These are phyloP conservation scores for Heliconius nattereri DNA, from an alignment of 1,140 invertebrate genomes.

Conservation along the genomic window DNA sequence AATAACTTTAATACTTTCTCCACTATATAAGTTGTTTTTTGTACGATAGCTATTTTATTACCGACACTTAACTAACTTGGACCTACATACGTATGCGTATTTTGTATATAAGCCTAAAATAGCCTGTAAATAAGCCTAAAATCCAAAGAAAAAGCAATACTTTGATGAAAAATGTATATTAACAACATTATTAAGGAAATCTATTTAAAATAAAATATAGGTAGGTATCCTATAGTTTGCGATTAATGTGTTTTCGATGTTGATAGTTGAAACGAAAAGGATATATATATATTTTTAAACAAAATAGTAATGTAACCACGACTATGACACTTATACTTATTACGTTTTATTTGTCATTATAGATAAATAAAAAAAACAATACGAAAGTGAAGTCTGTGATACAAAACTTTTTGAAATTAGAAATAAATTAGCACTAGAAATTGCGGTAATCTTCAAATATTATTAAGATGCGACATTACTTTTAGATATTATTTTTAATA, in stretches of 20 bases:
- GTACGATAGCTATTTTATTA: background rate
- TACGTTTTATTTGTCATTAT: background rate
- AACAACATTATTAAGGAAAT: background rate
- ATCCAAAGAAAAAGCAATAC: slow-evolving; percentile 3
- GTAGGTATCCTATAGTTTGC: background rate
- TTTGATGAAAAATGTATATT: background rate
- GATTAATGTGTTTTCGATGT: background rate
- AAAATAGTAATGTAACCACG: too few species aligned
- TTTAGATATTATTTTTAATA: background rate
- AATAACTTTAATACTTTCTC: slow-evolving; percentile 52
- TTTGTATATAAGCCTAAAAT: too few species aligned
- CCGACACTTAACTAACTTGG: background rate
- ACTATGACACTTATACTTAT: background rate
- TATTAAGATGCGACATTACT: background rate
- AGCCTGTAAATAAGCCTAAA: too few species aligned
- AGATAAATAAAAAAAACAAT: background rate
- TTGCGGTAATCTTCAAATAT: background rate
- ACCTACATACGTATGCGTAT: background rate
- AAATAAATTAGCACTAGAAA: background rate
- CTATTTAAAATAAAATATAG: background rate
- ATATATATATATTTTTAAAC: too few species aligned
- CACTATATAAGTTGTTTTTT: slow-evolving; percentile 53
- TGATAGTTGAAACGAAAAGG: background rate
- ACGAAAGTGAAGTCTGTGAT: slow-evolving; percentile 25
- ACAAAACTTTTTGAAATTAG: slow-evolving; percentile 6